Evolutionary conservation across 2,888 invertebrate genomes (phyloP), one percentile per base, ranked within the genome.

Genomic region (Harpagoxenus sublaevis): DNA sequence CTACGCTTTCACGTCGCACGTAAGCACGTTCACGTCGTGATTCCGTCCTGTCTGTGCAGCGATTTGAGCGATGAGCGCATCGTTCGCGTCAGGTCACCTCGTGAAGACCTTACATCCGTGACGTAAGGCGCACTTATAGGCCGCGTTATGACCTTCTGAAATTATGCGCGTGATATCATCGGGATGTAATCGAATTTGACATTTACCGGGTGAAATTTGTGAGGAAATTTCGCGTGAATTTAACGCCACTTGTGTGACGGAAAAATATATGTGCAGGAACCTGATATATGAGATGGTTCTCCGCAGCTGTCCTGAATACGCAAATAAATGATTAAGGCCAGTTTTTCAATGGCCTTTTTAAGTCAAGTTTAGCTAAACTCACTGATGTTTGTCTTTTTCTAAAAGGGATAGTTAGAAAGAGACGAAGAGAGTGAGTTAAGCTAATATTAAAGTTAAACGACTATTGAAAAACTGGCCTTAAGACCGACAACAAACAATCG

Each of bases 31-130:
- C 73, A 35, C 62, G n/a, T 15, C 28, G 68, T 45, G 42, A 45
- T n/a, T 51, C 18, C 9, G 39, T 63, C 18, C 39, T n/a, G 51
- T 23, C 75, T 5, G 0, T 35, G 23, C 23, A 23, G 23, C 23
- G 68, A 68, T 55, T 42, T 15, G 55, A 68, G 55, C 78, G 68
- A 78, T 75, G 82, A 83, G 73, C 82, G 65, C 73, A 82, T 74
- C 62, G 45, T 65, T 18, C 63, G 0, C 39, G 0, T 63, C 75
- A 23, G 53, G 53, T 74, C 78, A 62, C 35, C 42, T 82, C 75
- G 78, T 39, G 79, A 83, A 86, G 84, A 78, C 71, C 48, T 82
- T 39, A 84, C 82, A 68, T 78, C 65, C 62, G 28, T 88, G 88
- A 87, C 78, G 87, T 84, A 86, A 88, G 57, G 75, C 63, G 57